Base-by-base conservation (phyloP, 2,113 vertebrate species). In the Pachycephala philippinensis region DNA sequence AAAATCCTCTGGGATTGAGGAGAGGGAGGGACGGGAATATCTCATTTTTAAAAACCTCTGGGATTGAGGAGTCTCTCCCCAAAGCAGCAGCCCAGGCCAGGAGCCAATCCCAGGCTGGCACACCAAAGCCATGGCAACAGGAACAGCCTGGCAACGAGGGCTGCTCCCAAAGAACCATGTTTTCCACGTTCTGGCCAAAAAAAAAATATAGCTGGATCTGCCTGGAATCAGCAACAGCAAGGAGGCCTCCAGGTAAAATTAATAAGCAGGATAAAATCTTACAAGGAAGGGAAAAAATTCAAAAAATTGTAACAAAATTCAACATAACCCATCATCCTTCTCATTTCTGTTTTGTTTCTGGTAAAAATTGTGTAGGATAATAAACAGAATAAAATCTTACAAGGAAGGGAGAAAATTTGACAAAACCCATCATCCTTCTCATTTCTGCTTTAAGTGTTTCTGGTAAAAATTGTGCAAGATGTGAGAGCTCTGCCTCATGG, bases 51-150 rank as follows among this genome's bases (percentile, higher is more conserved):
- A 66, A 40, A 40, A 35, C 17, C 39, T 13, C 52, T 31, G 37
- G 63, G 90, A 84, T 57, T 39, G 19, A 88, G 27, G 30, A 53
- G 37, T 7, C 27, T 45, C 28, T 90, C 74, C 70, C 78, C 75
- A 91, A 27, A 75, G 7, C 8, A 95, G 84, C 81, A 93, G 89
- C 84, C 81, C 68, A 37, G 57, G 3, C 15, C 77, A 33, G 77
- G 44, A 82, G 9, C 87, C 94, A 95, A 93, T 93, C 64, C 79
- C 95, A 63, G 30, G 35, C 91, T 83, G 74, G 83, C 83, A 76
- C 89, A 90, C 56, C 91, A 59, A 59, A 93, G 83, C 95, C 97
- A 87, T 97, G 87, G 97, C 97, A 97, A 97, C 96, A 3, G 64
- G 35, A 81, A 39, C 31, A 10, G 91, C 97, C 93, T 94, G 89